Base-by-base conservation (phyloP, 2,888 invertebrate genomes). In the Stegana nigrithorax region DNA sequence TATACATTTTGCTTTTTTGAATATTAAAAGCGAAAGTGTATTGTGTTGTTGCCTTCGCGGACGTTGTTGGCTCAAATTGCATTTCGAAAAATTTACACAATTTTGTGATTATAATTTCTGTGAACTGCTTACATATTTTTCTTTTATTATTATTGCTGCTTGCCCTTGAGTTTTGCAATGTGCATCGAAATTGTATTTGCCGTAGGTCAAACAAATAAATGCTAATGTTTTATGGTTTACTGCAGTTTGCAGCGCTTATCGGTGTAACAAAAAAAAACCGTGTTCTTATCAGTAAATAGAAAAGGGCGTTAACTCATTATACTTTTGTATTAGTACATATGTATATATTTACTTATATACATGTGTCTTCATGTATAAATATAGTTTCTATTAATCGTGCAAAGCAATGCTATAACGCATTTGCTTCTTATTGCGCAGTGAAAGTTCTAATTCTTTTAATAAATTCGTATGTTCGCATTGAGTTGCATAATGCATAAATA, bases 361-460 rank as follows among this genome's bases (percentile, higher is more conserved):
- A n/a, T 53, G 5, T 19, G 12, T 67, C 26, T 61, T 47, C n/a
- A n/a, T 61, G 62, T 64, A 63, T 59, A 56, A 29, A n/a, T 6
- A 5, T 17, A 19, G 8, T 21, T n/a, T 23, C 7, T 59, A 32
- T 59, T 55, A 63, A 36, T 62, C 65, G 61, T 36, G 14, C 56
- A 47, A 25, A 39, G 50, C 62, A 36, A 26, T 12, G n/a, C 10
- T 55, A 55, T 57, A 39, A 17, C 29, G 45, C 51, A 39, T 60
- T 66, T 60, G 45, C 61, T 29, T 57, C 71, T 68, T 76, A 77
- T 76, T 78, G 78, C 78, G 77, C 77, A 77, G 78, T 77, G 77
- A 77, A 77, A 77, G 78, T 78, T 73, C 60, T 66, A 39, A 66
- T 59, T 39, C 44, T 59, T 36, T 63, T 58, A 27, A 27, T 21